Evolutionary conservation across 2,797 vertebrate species (phyloP).

Genomic region (Anguilla megastoma): DNA sequence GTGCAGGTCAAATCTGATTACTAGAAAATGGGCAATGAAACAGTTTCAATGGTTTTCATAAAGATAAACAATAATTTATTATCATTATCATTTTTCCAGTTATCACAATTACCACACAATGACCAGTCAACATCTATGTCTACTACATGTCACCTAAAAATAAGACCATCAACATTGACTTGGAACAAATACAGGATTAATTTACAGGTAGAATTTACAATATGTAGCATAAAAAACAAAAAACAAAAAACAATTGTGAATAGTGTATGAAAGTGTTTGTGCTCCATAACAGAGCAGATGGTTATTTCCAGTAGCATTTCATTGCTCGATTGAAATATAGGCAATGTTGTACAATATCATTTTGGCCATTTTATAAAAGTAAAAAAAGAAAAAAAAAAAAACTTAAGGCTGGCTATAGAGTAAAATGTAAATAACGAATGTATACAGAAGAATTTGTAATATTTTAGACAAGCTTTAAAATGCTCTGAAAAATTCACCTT

Average conservation of each 20-base stretch:
- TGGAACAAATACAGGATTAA: slow-evolving; percentile 73
- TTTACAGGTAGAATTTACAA: slow-evolving; percentile 77
- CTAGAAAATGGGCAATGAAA: background rate
- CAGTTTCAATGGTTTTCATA: slow-evolving; percentile 54
- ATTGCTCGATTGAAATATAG: slow-evolving; percentile 63
- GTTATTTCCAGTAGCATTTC: slow-evolving; percentile 33
- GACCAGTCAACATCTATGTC: slow-evolving; percentile 73
- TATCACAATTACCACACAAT: slow-evolving; percentile 83
- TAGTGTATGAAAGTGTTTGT: slow-evolving; percentile 69
- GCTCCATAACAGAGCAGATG: slow-evolving; percentile 50
- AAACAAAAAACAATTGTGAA: slow-evolving; percentile 62
- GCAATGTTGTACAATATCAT: slow-evolving; percentile 50
- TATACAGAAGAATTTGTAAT: slow-evolving; percentile 24
- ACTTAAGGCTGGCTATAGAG: slow-evolving; percentile 27
- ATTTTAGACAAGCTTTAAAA: background rate
- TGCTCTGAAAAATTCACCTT: background rate
- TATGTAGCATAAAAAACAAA: slow-evolving; percentile 60
- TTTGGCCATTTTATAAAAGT: slow-evolving; percentile 39
- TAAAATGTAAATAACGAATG: slow-evolving; percentile 65
- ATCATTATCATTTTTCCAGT: slow-evolving; percentile 51
- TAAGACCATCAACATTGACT: slow-evolving; percentile 73
- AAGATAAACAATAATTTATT: slow-evolving; percentile 83
- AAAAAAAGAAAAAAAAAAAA: slow-evolving; percentile 36
- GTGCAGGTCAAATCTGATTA: background rate
- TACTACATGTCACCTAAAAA: slow-evolving; percentile 72